Base-by-base conservation (phyloP, 2,888 invertebrate species). In the Eristalis tenax region DNA sequence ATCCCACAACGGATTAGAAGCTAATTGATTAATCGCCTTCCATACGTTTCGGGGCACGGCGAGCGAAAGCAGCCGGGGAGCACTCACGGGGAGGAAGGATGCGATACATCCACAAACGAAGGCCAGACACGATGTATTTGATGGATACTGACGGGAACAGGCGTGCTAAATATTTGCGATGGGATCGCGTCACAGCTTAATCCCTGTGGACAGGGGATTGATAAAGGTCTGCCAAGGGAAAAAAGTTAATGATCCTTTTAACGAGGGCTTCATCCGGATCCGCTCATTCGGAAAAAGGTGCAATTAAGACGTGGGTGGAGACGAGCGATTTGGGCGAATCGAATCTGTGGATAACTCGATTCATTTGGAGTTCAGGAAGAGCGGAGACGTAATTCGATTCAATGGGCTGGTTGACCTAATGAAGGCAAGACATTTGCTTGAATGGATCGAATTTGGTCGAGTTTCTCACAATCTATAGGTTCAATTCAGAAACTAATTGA, bases 11-110 rank as follows among this genome's bases (percentile, higher is more conserved):
- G 70, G 32, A 76, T 82, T 76, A 66, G 50, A 40, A 32, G 68
- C 38, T 76, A 76, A 82, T 82, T 82, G 82, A 82, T 82, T 76
- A 82, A 76, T 76, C 65, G 15, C 59, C 70, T 23, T 13, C 23
- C 50, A 18, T 40, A 43, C 59, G 18, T 64, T 59, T 59, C 43
- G 23, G n/a, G 11, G 8, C 63, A n/a, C 4, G 43, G 11, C 22
- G 40, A 2, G 18, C 4, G 6, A 40, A 43, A 40, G 3, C 3
- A 8, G 2, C 13, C 1, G 23, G 13, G 13, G 43, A 32, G 38
- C 22, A 32, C 28, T 59, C 13, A 13, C 26, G 26, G 59, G 26
- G 23, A 23, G 59, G 23, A 26, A 26, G 26, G 26, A 50, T 18
- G 18, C 50, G 50, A 50, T 50, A 18, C 8, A 50, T 50, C 50